Evolutionary conservation across 1,140 invertebrate species (phyloP), one percentile per base, ranked within the genome.

Genomic region (Bombyx mori): DNA sequence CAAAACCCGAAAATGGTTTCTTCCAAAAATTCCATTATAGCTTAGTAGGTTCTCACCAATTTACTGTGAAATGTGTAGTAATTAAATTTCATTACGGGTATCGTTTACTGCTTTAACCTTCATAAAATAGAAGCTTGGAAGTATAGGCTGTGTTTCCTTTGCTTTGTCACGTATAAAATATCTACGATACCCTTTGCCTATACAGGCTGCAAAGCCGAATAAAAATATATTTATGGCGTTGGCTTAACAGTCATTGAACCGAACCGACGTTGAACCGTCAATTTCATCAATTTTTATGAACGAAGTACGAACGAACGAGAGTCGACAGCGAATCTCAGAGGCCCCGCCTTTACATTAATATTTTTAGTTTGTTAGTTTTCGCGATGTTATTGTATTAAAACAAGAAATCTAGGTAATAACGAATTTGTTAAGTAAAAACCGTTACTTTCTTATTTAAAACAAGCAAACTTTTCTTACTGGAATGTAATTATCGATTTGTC

Each of bases 281-380:
- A 73, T 67, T 35, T 5, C 26, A 35, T 35, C 26, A 35, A 35
- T 35, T 35, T 35, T 35, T 1, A 35, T 35, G 26, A 35, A 35
- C 65, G 71, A 61, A 69, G 69, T 72, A 75, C 72, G 69, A 75
- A 69, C 72, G 66, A 69, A 70, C 69, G 66, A 73, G 26, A 35
- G 26, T 35, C 26, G 26, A 35, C 65, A 69, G 65, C 66, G 75
- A 80, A 76, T 75, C 75, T 79, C 69, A 71, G 68, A 82, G 79
- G 80, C 83, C 83, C 82, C 83, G 83, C 83, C 83, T 87, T 71
- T 42, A 74, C 68, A 75, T 75, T 79, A 75, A 78, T 79, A 79
- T 65, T 65, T 58, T 63, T 75, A 69, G 77, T 70, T 78, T 78
- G 65, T 79, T 75, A 66, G 69, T 63, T 77, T 75, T 69, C 79